Percentiles rank a stretch among this genome's conserved stretches.
phyloP scores from a whole-genome alignment of 2,888 invertebrate genomes.

The Yponomeuta evonymella region DNA sequence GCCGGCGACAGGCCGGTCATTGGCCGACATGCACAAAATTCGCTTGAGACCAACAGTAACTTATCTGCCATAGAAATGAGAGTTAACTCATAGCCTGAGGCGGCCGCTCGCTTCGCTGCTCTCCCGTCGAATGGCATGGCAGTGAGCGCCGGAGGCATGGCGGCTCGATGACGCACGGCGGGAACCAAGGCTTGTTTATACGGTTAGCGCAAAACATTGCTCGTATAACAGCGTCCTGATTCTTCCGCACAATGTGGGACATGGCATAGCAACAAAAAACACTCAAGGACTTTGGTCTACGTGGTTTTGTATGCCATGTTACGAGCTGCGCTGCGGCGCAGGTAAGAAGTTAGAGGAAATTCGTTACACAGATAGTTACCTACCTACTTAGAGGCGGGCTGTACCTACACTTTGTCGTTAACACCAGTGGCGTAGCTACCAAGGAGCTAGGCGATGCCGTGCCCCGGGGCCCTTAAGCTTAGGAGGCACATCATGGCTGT shows the following conservation, averaged over 20 bases:
- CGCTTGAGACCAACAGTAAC: conserved; percentile 47
- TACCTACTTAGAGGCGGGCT: no score
- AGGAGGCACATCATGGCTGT: no score
- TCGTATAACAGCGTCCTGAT: conserved; percentile 45
- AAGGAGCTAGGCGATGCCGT: no score
- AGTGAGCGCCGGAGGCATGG: conserved; percentile 14
- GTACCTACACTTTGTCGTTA: no score
- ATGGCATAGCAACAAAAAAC: conserved; percentile 28
- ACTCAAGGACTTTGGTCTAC: conserved; percentile 39
- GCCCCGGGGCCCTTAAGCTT: no score
- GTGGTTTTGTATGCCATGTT: conserved; percentile 24
- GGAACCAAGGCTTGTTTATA: conserved; percentile 17
- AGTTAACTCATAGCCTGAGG: conserved; percentile 47
- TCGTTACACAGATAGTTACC: no score
- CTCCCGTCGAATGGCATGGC: conserved; percentile 20
- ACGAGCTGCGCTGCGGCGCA: neutral
- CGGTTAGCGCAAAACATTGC: conserved; percentile 40
- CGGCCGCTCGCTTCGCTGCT: conserved; percentile 33
- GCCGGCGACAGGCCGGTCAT: conserved; percentile 64
- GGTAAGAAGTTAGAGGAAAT: no score
- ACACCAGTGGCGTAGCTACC: no score
- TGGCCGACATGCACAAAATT: conserved; percentile 62
- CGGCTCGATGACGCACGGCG: conserved; percentile 16
- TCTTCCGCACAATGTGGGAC: conserved; percentile 36
- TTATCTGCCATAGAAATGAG: conserved; percentile 57